Base-by-base conservation (phyloP, 2,888 invertebrate species). In the Standfussiana lucernea region DNA sequence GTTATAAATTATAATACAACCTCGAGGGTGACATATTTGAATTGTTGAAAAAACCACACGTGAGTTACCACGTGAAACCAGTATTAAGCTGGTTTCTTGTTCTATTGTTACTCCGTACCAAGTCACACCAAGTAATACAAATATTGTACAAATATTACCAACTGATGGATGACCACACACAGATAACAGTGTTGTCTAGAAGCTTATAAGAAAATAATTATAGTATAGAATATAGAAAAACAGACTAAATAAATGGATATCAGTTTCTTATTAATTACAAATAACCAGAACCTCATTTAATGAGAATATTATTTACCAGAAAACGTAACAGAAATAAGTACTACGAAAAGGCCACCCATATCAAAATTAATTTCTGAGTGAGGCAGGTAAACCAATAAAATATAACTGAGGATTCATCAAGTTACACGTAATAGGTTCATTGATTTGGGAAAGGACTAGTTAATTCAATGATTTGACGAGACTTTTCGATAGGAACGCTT, bases 381-480 rank as follows among this genome's bases (percentile, higher is more conserved):
- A 11, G 28, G 32, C 32, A 66, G 77, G 24, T 56, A 61, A 40
- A 68, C 47, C 40, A 40, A 40, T 40, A 24, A 40, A 50, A 40
- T 50, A 40, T 77, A 50, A 47, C 35, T 10, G 28, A 68, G 18
- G 42, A 32, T 78, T 45, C 32, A 61, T 79, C 28, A 50, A 59
- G n/a, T n/a, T n/a, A n/a, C 42, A 50, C n/a, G 32, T 68, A 18
- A 47, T n/a, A 40, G 59, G 21, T 59, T 10, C 11, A 56, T 56
- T n/a, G 7, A 21, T 75, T 75, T 75, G 37, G 56, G 21, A 32
- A 56, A 32, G n/a, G 47, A 37, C 18, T 11, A 35, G 4, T 1
- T 40, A 40, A 50, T 79, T 47, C 13, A 7, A 47, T 1, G 13
- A 59, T 40, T 40, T 37, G 37, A 1, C 37, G 18, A 50, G 32